Evolutionary conservation across 2,888 invertebrate genomes (phyloP).

Genomic region (Osedax frankpressi): DNA sequence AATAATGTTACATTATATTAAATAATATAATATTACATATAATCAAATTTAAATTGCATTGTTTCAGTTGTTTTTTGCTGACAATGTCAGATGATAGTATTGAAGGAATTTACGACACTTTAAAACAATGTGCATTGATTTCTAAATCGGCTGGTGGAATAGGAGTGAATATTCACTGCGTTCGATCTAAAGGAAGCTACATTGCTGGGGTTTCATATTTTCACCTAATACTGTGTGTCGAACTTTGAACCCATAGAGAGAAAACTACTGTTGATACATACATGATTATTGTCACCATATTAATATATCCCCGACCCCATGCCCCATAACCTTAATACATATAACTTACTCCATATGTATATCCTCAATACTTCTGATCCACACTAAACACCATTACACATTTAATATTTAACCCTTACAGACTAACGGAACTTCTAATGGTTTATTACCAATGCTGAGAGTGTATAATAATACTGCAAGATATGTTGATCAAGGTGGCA

Average conservation of each 20-base stretch:
- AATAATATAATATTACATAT: no score
- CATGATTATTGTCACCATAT: no score
- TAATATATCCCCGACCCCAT: no score
- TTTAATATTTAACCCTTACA: no score
- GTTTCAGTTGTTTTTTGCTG: constrained; percentile 80
- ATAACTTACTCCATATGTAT: no score
- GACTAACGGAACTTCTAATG: constrained; percentile 85
- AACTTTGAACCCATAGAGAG: no score
- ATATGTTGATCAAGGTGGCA: constrained; percentile 93
- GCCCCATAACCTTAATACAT: no score
- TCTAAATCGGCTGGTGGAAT: constrained; percentile 95
- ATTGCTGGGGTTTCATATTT: constrained; percentile 75
- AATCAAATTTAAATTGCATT: no score
- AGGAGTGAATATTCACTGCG: constrained; percentile 87
- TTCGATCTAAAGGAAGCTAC: constrained; percentile 75
- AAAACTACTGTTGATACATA: no score
- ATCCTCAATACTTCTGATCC: no score
- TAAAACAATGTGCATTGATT: constrained; percentile 82
- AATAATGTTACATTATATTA: no score
- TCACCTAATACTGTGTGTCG: no score
- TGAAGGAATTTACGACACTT: constrained; percentile 81
- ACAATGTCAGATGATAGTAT: constrained; percentile 83
- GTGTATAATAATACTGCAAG: constrained; percentile 87
- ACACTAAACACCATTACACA: not conserved
- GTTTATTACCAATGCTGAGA: constrained; percentile 79